phyloP scores from a whole-genome alignment of 2,797 vertebrate species.

The Hylomyscus alleni region DNA sequence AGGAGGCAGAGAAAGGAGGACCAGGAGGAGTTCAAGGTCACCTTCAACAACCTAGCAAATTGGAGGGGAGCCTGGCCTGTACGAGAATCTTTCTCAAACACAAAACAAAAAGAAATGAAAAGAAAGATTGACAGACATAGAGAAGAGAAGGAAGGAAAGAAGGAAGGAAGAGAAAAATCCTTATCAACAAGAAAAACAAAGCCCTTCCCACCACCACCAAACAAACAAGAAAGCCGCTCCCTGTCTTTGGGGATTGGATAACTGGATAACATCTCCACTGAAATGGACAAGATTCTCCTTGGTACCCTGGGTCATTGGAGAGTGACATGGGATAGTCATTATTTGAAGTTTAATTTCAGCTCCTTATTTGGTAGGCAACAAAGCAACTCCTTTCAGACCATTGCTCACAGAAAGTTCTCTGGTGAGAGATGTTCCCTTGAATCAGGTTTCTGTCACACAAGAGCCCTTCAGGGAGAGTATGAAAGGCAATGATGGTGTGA shows the following conservation, averaged over 20 bases:
- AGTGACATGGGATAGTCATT: not conserved
- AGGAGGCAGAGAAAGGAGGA: not conserved
- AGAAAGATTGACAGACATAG: too few relatives aligned
- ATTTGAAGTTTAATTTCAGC: not conserved
- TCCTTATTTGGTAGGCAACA: not conserved
- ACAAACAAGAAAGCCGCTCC: not conserved
- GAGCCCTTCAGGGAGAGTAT: not conserved
- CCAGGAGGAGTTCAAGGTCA: not conserved
- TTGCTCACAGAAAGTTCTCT: conserved; percentile 35
- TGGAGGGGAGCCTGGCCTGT: not conserved
- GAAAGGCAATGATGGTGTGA: conserved; percentile 35
- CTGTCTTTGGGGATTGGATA: not conserved
- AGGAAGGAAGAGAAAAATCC: not conserved
- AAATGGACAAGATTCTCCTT: not conserved
- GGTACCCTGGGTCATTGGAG: not conserved
- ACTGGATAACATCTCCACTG: not conserved
- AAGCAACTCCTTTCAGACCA: not conserved
- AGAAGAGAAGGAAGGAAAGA: not conserved
- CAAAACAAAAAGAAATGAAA: not conserved
- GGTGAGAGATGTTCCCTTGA: conserved; percentile 34
- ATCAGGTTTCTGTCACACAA: conserved; percentile 59
- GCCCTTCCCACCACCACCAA: not conserved
- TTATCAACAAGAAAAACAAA: not conserved
- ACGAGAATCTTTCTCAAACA: not conserved
- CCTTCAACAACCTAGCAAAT: not conserved